Conservation (phyloP, 2,113 vertebrate genomes). For the Trematomus loennbergii region DNA sequence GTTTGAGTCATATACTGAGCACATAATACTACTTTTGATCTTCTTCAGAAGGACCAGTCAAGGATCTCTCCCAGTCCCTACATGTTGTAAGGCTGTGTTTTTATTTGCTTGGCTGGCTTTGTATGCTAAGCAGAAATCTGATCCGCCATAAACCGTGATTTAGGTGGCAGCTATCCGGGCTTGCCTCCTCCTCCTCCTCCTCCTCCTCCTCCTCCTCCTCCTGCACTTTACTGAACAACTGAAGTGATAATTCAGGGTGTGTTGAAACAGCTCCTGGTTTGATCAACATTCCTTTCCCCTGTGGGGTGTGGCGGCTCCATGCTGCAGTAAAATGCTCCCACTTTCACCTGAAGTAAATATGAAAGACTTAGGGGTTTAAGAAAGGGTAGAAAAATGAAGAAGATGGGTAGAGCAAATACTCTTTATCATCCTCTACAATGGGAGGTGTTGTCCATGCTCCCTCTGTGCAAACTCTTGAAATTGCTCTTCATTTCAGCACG, state of each 20-base stretch:
- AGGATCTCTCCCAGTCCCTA: not conserved
- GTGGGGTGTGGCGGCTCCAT: slow-evolving; percentile 51
- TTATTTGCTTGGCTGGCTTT: not conserved
- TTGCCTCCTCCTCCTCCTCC: not conserved
- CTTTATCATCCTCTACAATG: slow-evolving; percentile 47
- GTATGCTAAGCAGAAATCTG: slow-evolving; percentile 12
- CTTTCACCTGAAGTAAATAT: slow-evolving; percentile 42
- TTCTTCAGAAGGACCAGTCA: not conserved
- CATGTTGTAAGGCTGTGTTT: not conserved
- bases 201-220: not conserved
- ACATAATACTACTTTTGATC: not conserved
- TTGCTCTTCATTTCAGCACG: slow-evolving; percentile 33
- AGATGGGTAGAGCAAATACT: slow-evolving; percentile 25
- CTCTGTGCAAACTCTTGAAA: slow-evolving; percentile 33
- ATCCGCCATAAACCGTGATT: not conserved
- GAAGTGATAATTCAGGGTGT: slow-evolving; percentile 55
- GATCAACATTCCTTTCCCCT: slow-evolving; percentile 73
- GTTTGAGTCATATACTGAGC: not conserved
- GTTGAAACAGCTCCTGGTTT: slow-evolving; percentile 54
- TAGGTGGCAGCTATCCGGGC: not conserved
- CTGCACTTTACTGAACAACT: slow-evolving; percentile 13
- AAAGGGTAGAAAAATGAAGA: not conserved
- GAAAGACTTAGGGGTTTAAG: not conserved
- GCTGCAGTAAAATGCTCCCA: slow-evolving; percentile 42
- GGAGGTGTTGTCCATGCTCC: slow-evolving; percentile 22